Conservation (phyloP, 2,113 vertebrate species). For the Nyctereutes procyonoides region DNA sequence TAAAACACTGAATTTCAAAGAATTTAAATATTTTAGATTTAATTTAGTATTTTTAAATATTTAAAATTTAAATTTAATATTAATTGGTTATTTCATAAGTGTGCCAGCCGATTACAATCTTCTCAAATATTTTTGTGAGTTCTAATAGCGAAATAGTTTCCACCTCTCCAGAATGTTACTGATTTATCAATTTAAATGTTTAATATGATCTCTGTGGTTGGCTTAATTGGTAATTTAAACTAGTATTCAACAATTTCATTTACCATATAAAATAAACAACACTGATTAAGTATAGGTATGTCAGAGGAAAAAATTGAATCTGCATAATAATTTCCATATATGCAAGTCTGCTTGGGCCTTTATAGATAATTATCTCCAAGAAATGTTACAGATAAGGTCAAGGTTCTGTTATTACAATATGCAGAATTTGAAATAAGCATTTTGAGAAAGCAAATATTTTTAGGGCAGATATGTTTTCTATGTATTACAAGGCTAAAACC, state of each 20-base stretch:
- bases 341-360: background rate
- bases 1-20: slow-evolving; percentile 9
- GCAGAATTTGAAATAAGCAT: slow-evolving; percentile 42
- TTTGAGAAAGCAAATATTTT: slow-evolving; percentile 59
- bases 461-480: slow-evolving; percentile 1
- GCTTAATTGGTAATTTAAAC: slow-evolving; percentile 37
- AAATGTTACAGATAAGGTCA: slow-evolving; percentile 6
- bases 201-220: background rate
- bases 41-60: too few species aligned
- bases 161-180: background rate
- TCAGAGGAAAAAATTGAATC: background rate
- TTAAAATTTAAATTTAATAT: background rate
- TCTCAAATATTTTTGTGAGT: slow-evolving; percentile 31
- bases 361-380: background rate
- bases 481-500: slow-evolving; percentile 13
- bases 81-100: slow-evolving; percentile 42
- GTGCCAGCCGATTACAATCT: background rate
- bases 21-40: background rate
- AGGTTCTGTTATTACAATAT: slow-evolving; percentile 28
- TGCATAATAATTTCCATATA: slow-evolving; percentile 27
- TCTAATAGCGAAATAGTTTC: slow-evolving; percentile 34
- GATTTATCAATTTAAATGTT: slow-evolving; percentile 29
- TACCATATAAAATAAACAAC: background rate
- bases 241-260: slow-evolving; percentile 8
- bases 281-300: background rate